phyloP scores from a whole-genome alignment of 2,888 invertebrate genomes.

The Adineta ricciae region DNA sequence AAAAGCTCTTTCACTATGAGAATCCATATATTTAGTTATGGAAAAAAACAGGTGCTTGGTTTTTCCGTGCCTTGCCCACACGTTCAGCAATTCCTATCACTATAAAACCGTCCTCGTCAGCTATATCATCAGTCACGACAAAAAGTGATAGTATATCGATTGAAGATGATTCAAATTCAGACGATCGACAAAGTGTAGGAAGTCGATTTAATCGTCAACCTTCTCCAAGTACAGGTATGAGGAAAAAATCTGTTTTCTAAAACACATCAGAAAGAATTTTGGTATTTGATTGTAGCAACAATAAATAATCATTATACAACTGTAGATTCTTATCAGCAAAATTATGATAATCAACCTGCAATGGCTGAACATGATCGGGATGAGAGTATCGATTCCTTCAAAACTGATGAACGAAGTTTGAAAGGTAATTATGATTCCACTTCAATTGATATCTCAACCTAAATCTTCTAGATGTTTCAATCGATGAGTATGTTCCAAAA shows the following conservation, averaged over 20 bases:
- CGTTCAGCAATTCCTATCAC: not conserved
- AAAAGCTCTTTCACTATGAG: too few species aligned
- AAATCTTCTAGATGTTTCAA: not conserved
- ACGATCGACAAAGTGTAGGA: not conserved
- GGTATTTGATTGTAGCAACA: not conserved
- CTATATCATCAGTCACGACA: not conserved
- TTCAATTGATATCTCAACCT: not conserved
- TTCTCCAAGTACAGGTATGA: not conserved
- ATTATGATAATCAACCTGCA: not conserved
- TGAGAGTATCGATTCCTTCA: constrained; percentile 7
- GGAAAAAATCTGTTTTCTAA: not conserved
- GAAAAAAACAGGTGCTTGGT: constrained; percentile 34
- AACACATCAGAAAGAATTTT: not conserved
- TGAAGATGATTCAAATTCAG: constrained; percentile 11
- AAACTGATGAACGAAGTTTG: not conserved
- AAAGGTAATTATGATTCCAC: not conserved
- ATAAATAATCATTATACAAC: not conserved
- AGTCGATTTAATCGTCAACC: not conserved
- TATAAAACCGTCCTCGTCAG: constrained; percentile 2
- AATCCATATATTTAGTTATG: constrained; percentile 32
- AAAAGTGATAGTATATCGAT: not conserved
- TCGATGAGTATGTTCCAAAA: constrained; percentile 15
- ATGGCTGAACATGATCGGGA: not conserved
- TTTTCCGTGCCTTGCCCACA: constrained; percentile 16
- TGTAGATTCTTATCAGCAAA: not conserved